Base-by-base conservation (phyloP, 2,888 invertebrate species). In the Adelognathus sp. region DNA sequence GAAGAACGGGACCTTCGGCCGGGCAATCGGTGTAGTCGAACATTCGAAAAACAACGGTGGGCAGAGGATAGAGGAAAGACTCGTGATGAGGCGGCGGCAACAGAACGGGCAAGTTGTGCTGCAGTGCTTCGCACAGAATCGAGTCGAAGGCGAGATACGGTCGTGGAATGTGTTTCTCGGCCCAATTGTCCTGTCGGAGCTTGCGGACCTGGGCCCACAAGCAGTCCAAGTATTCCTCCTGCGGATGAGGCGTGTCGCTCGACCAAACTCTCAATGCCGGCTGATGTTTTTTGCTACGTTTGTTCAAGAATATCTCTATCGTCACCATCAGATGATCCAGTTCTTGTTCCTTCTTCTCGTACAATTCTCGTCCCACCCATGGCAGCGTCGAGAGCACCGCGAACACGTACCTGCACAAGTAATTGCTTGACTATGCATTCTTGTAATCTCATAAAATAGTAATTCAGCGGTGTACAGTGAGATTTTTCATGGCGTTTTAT, bases 1-100 rank as follows among this genome's bases (percentile, higher is more conserved):
- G 99, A 69, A 99, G 92, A 52, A 96, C 95, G 0, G 97, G 96
- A 69, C 94, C 97, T 91, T 98, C 98, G 1, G 89, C 91, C 0
- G 99, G 98, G 85, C 99, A 98, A 92, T 99, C 99, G 0, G 99
- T 98, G 91, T 99, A 98, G 92, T 99, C 99, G 92, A 99, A 99
- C 95, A 99, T 96, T 46, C 97, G 94, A 92, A 98, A 99, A 39
- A 99, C 96, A 1, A 98, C 98, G 89, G 96, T 95, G 0, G 99
- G 99, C 94, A 98, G 96, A 0, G 99, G 99, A 92, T 99, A 99
- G 24, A 94, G 93, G 88, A 96, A 96, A 1, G 95, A 94, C 81
- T 98, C 97, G 88, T 98, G 96, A 92, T 99, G 99, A 0, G 98
- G 96, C 3, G 99, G 98, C 9, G 98, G 97, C 87, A 96, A 93